phyloP scores from a whole-genome alignment of 2,113 vertebrate genomes.

The Pseudorectes ferrugineus region DNA sequence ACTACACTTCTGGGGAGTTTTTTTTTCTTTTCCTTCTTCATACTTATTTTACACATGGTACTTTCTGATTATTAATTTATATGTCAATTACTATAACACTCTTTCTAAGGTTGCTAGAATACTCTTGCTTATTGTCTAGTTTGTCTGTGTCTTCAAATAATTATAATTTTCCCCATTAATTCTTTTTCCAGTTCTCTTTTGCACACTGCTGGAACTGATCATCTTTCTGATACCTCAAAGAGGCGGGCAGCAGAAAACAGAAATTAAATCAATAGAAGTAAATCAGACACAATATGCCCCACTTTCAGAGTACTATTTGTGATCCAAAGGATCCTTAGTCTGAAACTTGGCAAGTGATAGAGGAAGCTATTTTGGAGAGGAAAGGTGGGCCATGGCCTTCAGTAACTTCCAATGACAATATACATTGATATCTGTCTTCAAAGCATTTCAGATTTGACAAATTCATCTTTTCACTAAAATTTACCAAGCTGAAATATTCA shows the following conservation, averaged over 20 bases:
- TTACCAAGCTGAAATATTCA: neutral
- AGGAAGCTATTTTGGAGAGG: neutral
- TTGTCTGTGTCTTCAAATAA: neutral
- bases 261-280: neutral
- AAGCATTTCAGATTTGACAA: neutral
- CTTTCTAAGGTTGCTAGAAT: neutral
- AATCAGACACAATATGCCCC: neutral
- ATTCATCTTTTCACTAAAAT: neutral
- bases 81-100: neutral
- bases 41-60: neutral
- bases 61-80: neutral
- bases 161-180: neutral
- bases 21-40: neutral
- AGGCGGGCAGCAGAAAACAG: neutral
- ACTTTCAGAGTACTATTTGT: neutral
- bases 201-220: neutral
- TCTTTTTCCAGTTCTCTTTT: neutral
- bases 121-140: neutral
- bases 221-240: neutral
- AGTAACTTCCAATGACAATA: neutral
- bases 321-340: neutral
- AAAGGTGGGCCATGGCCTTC: neutral
- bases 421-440: neutral
- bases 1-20: neutral
- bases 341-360: neutral